These are phyloP conservation scores for Oreonectes daqikongensis DNA, from an alignment of 2,797 vertebrate genomes.

Conservation along the genomic window DNA sequence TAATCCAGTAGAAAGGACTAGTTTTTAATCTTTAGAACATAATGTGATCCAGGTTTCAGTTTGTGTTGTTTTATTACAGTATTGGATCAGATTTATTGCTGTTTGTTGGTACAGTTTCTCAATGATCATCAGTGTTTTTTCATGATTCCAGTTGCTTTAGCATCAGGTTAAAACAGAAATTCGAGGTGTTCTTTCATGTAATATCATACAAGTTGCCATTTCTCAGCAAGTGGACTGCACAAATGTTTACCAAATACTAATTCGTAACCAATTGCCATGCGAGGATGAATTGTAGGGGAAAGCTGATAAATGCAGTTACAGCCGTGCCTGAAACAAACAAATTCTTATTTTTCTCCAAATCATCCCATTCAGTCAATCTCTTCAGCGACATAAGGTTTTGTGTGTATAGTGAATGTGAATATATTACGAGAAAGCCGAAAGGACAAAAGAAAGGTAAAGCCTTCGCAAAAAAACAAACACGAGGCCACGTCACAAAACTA, in stretches of 20 bases:
- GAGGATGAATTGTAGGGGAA: conserved; percentile 13
- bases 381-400: neutral
- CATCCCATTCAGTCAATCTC: conserved; percentile 5
- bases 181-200: neutral
- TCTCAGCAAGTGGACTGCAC: conserved; percentile 35
- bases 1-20: conserved; percentile 66
- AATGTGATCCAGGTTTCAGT: conserved; percentile 53
- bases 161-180: conserved; percentile 4
- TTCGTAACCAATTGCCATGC: conserved; percentile 32
- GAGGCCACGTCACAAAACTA: conserved; percentile 55
- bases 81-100: conserved; percentile 47
- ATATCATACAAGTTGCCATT: conserved; percentile 35
- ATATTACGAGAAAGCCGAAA: conserved; percentile 31
- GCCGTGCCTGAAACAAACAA: conserved; percentile 11
- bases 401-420: conserved; percentile 40
- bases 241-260: conserved; percentile 43
- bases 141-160: conserved; percentile 20
- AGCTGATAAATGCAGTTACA: conserved; percentile 17
- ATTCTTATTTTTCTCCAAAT: neutral
- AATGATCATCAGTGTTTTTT: conserved; percentile 19
- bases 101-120: conserved; percentile 42
- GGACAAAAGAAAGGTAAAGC: conserved; percentile 40
- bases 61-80: conserved; percentile 52
- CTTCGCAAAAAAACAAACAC: conserved; percentile 11
- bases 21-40: conserved; percentile 62